Base-by-base conservation (phyloP, 2,797 vertebrate genomes). In the Acrossocheilus wenchowensis region DNA sequence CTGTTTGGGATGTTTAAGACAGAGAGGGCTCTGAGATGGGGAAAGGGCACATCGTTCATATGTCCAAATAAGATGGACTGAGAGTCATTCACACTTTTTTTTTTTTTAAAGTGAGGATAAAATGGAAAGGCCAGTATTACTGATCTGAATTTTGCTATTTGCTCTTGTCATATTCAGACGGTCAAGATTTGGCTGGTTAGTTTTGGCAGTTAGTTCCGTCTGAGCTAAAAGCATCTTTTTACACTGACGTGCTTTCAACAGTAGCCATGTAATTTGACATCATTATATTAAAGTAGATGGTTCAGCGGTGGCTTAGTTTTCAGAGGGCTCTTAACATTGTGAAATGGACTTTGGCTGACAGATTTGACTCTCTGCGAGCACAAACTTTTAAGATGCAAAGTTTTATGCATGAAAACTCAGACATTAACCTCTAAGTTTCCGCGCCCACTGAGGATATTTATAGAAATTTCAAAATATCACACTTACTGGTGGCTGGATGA, bases 1-100 rank as follows among this genome's bases (percentile, higher is more conserved):
- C 94, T 96, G 95, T 92, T 90, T 88, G 66, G 45, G 41, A 43
- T 83, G 39, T 45, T 81, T 62, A 73, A 52, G 30, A 64, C 5
- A 26, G 64, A 79, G 83, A 79, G 26, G 26, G 26, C 39, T 69
- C 9, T 69, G 64, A 14, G 48, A 39, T 68, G 9, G 26, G 60
- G 60, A 57, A 83, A 75, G 54, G 54, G 34, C 19, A 34, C 41
- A 43, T 5, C 11, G 17, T 34, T 66, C 17, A 48, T 48, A 23
- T 68, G 19, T 66, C 79, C 19, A 45, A 43, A 68, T 81, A 48
- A 34, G 43, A 68, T 66, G 62, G 26, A 68, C 23, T 69, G 19
- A 69, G 12, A 21, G 43, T 34, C 41, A 34, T 45, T 52, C 9
- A 1, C 9, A 1, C 30, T 30, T 30, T 30, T 30, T 30, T 30